These are phyloP conservation scores for Pseudachorutes palmiensis DNA, from an alignment of 1,140 invertebrate genomes.

Conservation along the genomic window DNA sequence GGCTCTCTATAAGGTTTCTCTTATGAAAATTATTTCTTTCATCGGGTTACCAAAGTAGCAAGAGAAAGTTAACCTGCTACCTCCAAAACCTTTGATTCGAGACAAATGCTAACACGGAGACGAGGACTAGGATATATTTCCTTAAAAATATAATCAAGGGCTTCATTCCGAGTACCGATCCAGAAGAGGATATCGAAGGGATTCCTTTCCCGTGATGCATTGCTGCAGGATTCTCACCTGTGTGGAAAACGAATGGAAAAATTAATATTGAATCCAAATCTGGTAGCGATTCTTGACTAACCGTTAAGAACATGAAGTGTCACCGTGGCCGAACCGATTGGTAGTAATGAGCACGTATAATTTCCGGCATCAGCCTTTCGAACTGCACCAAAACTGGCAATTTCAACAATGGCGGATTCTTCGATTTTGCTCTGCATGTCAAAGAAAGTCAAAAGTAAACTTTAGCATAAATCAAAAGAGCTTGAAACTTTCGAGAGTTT, in stretches of 20 bases:
- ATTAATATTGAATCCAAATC: neutral
- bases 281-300: no score
- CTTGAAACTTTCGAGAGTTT: neutral
- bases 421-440: conserved; percentile 28
- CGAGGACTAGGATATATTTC: neutral
- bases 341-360: conserved; percentile 32
- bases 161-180: neutral
- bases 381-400: conserved; percentile 22
- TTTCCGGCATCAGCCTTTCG: conserved; percentile 30
- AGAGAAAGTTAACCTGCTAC: neutral
- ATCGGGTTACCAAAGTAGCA: no score
- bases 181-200: conserved; percentile 14
- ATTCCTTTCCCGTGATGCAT: conserved; percentile 35
- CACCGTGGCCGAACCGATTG: conserved; percentile 29
- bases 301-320: conserved; percentile 35
- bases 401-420: conserved; percentile 24
- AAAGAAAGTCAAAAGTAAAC: conserved; percentile 11
- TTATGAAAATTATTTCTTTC: no score
- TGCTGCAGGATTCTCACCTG: conserved; percentile 35
- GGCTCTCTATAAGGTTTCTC: no score
- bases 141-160: neutral
- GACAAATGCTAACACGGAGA: neutral
- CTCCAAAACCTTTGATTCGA: neutral
- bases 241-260: neutral
- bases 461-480: no score